phyloP scores from a whole-genome alignment of 2,888 invertebrate genomes.

The Callinectes sapidus region DNA sequence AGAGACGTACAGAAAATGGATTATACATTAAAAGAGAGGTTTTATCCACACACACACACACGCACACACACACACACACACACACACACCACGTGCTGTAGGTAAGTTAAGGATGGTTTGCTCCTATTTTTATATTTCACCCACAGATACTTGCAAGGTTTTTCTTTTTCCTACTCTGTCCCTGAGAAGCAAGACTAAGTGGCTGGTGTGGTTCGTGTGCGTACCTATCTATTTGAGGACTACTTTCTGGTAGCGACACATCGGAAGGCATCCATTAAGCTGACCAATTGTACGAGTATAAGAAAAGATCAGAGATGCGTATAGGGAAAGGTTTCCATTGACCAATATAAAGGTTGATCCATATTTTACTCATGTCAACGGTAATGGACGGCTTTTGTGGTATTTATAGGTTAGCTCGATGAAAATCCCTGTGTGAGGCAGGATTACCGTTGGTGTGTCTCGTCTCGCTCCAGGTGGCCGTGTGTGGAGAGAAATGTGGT shows the following conservation, averaged over 20 bases:
- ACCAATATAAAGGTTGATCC: background rate
- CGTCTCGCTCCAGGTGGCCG: background rate
- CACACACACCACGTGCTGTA: background rate
- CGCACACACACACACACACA: constrained; percentile 9
- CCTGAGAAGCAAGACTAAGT: background rate
- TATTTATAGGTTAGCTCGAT: no score
- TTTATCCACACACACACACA: background rate
- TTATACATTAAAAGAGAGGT: background rate
- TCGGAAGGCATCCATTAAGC: background rate
- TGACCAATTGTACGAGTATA: background rate
- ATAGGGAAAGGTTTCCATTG: background rate
- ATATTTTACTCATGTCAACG: background rate
- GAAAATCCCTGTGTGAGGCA: no score
- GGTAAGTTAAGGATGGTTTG: background rate
- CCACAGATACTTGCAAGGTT: background rate
- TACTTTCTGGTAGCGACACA: background rate
- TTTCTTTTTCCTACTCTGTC: background rate
- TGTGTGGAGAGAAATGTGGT: background rate
- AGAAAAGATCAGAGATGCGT: background rate
- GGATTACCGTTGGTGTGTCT: no score
- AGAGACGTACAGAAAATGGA: background rate
- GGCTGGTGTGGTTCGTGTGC: background rate
- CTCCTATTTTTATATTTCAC: background rate
- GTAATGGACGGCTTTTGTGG: no score
- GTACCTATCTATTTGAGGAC: background rate